Percentiles rank a stretch among this genome's conserved stretches.
Evolutionary conservation across 2,113 vertebrate genomes (phyloP).

Genomic region (Apeltes quadracus): DNA sequence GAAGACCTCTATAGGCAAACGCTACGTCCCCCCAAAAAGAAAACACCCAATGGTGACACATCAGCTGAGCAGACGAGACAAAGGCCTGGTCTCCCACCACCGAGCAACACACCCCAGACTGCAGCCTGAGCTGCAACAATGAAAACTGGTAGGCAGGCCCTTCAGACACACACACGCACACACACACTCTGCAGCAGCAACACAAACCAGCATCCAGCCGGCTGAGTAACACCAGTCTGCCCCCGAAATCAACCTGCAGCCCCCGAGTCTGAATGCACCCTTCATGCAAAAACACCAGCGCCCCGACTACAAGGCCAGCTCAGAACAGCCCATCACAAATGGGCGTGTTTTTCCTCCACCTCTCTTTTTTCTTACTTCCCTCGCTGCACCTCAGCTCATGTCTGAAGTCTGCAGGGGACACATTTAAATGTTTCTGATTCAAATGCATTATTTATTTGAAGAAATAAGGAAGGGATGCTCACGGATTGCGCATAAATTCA

Average conservation of each 20-base stretch:
- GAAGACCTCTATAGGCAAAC: not conserved
- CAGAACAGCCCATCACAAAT: slow-evolving; percentile 61
- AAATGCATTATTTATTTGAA: not conserved
- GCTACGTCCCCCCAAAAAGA: not conserved
- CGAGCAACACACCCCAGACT: slow-evolving; percentile 64
- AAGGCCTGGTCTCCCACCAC: slow-evolving; percentile 66
- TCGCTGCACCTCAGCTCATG: slow-evolving; percentile 23
- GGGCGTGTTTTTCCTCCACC: slow-evolving; percentile 59
- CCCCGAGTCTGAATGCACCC: slow-evolving; percentile 28
- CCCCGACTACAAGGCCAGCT: slow-evolving; percentile 32
- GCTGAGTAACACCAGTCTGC: slow-evolving; percentile 41
- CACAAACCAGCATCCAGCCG: slow-evolving; percentile 56
- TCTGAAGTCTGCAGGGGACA: slow-evolving; percentile 18
- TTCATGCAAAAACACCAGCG: slow-evolving; percentile 43
- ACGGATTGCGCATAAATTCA: not conserved
- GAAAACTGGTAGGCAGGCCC: slow-evolving; percentile 53
- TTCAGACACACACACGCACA: slow-evolving; percentile 17
- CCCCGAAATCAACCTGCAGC: slow-evolving; percentile 49
- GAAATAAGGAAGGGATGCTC: not conserved
- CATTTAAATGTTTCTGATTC: not conserved
- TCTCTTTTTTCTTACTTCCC: slow-evolving; percentile 23
- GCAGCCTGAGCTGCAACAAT: slow-evolving; percentile 72
- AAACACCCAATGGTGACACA: slow-evolving; percentile 20
- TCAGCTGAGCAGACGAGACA: slow-evolving; percentile 63
- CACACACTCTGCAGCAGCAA: slow-evolving; percentile 63